Base-by-base conservation (phyloP, 1,140 invertebrate genomes). In the Gryllus bimaculatus region DNA sequence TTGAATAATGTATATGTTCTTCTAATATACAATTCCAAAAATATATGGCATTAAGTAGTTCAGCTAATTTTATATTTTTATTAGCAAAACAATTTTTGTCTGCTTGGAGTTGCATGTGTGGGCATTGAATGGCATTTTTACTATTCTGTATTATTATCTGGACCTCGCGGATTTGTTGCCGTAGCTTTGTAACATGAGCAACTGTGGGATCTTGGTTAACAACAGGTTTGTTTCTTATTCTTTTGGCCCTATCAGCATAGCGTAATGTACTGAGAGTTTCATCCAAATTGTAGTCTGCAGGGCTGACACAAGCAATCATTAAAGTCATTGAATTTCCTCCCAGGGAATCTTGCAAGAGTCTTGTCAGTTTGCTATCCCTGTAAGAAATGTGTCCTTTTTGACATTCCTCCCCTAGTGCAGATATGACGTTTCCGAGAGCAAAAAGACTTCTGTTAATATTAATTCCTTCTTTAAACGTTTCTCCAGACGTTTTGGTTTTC, bases 401-500 rank as follows among this genome's bases (percentile, higher is more conserved):
- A 7, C 89, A 88, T 82, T 91, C 87, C 21, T 76, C 21, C 73
- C 95, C 94, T 0, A 98, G 85, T 5, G 94, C 93, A 49, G 94
- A 95, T 81, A 98, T 98, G 0, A 98, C 96, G 86, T 98, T 98
- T 21, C 96, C 96, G 0, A 98, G 87, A 3, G 95, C 94, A 54
- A 98, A 86, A 0, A 98, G 86, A 0, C 96, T 96, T 84, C 93
- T 94, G 85, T 98, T 98, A 77, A 98, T 98, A 82, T 96, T 95
- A 0, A 98, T 91, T 20, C 96, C 95, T 87, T 97, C 96, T 86
- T 93, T 95, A 81, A 97, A 94, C 18, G 96, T 89, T 81, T 96
- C 93, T 4, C 96, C 96, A 15, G 92, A 93, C 12, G 96, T 95
- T 80, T 94, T 92, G 0, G 96, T 98, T 85, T 97, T 96, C 82